These are phyloP conservation scores for Aproaerema taeniolella DNA, from an alignment of 2,888 invertebrate species.

Conservation along the genomic window DNA sequence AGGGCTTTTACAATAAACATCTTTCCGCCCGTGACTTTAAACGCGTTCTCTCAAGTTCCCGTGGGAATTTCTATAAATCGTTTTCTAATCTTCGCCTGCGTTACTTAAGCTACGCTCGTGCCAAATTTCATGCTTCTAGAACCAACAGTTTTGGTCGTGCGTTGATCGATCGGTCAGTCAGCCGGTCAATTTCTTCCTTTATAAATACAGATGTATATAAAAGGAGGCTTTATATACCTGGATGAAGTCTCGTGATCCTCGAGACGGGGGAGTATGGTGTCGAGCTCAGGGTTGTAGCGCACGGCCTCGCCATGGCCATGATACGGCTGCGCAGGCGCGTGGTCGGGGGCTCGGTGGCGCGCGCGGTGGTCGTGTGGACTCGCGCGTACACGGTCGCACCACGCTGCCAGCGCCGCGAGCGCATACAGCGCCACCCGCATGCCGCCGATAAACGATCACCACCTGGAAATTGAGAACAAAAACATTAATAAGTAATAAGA, in stretches of 20 bases:
- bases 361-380: constrained; percentile 72
- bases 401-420: constrained; percentile 68
- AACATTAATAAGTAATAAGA: neutral
- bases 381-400: constrained; percentile 66
- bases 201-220: no score
- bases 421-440: constrained; percentile 72
- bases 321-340: constrained; percentile 64
- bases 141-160: no score
- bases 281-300: constrained; percentile 73
- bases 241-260: constrained; percentile 66
- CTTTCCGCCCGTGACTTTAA: no score
- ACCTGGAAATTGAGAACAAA: constrained; percentile 44
- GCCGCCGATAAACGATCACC: constrained; percentile 63
- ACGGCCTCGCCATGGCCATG: constrained; percentile 76
- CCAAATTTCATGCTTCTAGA: no score
- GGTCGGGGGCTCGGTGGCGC: constrained; percentile 69
- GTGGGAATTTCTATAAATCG: no score
- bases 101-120: no score
- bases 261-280: constrained; percentile 65
- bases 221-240: no score
- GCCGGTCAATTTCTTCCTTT: no score
- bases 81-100: no score
- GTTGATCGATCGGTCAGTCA: no score
- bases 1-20: no score
- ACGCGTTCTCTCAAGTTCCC: no score